phyloP scores from a whole-genome alignment of 2,113 vertebrate genomes.

The Eptesicus fuscus region DNA sequence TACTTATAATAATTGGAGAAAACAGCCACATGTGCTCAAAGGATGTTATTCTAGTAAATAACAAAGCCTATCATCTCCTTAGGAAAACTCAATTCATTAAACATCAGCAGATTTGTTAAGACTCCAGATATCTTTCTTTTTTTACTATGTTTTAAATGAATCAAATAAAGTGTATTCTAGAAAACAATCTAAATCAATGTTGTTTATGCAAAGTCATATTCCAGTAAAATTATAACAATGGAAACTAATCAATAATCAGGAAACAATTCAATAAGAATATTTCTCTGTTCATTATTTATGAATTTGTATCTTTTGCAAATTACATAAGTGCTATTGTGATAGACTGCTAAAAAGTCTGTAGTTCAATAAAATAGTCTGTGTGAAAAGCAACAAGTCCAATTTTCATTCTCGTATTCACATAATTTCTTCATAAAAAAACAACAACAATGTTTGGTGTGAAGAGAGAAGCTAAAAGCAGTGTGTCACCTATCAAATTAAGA shows the following conservation, averaged over 20 bases:
- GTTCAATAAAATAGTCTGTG: not conserved
- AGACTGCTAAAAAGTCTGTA: not conserved
- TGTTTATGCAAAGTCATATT: not conserved
- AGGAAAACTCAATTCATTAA: slow-evolving; percentile 69
- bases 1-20: slow-evolving; percentile 64
- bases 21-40: slow-evolving; percentile 53
- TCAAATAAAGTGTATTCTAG: not conserved
- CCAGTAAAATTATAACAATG: not conserved
- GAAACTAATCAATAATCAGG: not conserved
- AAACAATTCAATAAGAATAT: not conserved
- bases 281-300: not conserved
- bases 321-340: not conserved
- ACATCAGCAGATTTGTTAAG: not conserved
- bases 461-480: not conserved
- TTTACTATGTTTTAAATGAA: not conserved
- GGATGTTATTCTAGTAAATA: slow-evolving; percentile 60
- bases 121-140: not conserved
- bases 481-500: not conserved
- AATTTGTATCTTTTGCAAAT: not conserved
- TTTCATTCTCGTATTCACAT: not conserved
- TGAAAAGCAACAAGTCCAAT: not conserved
- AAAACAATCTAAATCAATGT: not conserved
- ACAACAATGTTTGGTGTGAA: not conserved
- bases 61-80: slow-evolving; percentile 52
- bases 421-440: slow-evolving; percentile 10